These are phyloP conservation scores for Dasyprocta punctata DNA, from an alignment of 2,113 vertebrate genomes.

Conservation along the genomic window DNA sequence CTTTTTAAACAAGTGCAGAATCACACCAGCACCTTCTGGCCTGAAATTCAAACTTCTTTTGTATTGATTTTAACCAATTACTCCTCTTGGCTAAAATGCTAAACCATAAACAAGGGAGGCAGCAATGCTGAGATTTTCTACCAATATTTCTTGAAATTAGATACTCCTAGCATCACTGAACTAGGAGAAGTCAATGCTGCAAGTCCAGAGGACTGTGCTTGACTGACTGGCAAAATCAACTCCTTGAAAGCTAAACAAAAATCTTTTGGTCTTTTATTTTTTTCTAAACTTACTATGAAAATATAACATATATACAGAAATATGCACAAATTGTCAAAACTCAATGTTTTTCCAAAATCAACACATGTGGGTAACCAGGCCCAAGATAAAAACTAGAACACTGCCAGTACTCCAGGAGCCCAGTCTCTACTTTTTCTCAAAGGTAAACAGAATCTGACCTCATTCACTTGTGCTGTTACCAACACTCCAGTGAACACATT, in stretches of 20 bases:
- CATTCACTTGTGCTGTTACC: neutral
- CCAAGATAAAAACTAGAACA: neutral
- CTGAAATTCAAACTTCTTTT: slow-evolving; percentile 32
- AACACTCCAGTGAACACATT: neutral
- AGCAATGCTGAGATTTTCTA: neutral
- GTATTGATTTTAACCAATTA: neutral
- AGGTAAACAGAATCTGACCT: neutral
- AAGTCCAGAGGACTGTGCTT: neutral
- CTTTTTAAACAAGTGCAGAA: slow-evolving; percentile 52
- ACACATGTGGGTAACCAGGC: neutral
- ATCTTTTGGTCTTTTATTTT: neutral
- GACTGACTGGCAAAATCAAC: neutral
- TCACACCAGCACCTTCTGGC: slow-evolving; percentile 57
- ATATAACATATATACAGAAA: neutral
- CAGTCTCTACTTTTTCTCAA: neutral
- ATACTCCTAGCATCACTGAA: neutral
- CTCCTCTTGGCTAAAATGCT: slow-evolving; percentile 55
- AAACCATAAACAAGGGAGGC: slow-evolving; percentile 30
- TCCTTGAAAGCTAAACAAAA: neutral
- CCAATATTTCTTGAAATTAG: neutral
- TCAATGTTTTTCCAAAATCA: neutral
- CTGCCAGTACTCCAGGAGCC: too few relatives aligned
- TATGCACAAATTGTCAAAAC: neutral
- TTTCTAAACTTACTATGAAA: neutral
- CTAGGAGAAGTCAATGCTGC: neutral